A percentile compares a stretch with the other conserved stretches of the same genome.
Conservation (phyloP, 2,888 invertebrate species). For the Coenonympha glycerion region DNA sequence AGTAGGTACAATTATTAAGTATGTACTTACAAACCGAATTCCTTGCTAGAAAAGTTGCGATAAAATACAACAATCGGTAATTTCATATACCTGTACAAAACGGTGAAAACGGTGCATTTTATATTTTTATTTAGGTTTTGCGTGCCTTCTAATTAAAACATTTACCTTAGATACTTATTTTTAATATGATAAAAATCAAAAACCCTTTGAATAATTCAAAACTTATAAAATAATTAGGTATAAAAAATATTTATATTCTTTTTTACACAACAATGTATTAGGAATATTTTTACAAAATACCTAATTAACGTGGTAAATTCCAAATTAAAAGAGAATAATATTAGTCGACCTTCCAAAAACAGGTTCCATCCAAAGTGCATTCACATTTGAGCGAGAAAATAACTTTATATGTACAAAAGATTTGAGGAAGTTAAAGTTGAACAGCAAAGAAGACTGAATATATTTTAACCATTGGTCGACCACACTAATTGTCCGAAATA, state of each 20-base stretch:
- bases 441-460: neutral
- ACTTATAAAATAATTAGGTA: no score
- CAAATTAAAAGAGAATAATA: neutral
- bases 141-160: no score
- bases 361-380: conserved; percentile 20
- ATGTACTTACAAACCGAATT: no score
- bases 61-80: no score
- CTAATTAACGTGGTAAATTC: neutral
- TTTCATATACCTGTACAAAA: no score
- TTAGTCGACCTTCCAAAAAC: conserved; percentile 14
- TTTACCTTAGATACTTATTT: no score
- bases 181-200: no score
- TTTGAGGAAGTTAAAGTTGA: neutral
- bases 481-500: neutral
- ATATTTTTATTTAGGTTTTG: no score
- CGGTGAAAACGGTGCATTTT: no score
- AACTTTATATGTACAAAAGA: neutral
- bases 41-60: no score
- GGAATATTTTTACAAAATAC: neutral
- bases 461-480: neutral
- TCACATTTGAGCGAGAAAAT: conserved; percentile 16
- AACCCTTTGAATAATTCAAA: no score
- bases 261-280: neutral
- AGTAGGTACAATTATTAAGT: no score
- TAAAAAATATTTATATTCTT: neutral